These are phyloP conservation scores for Neodiprion pinetum DNA, from an alignment of 1,140 invertebrate species.

Conservation along the genomic window DNA sequence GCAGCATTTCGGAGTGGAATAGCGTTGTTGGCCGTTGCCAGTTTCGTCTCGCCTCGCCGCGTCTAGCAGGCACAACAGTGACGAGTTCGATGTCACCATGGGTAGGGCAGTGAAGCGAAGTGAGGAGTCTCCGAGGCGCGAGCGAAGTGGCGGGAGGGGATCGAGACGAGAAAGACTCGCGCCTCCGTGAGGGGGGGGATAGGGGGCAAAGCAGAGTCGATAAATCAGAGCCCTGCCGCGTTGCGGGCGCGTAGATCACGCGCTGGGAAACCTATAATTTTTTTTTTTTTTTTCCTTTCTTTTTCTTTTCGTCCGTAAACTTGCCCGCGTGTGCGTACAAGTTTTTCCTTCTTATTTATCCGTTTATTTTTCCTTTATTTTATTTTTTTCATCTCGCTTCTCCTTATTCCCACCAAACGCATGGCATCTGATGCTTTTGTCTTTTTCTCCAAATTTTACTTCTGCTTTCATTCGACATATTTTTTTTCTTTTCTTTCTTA, in stretches of 20 bases:
- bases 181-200: not conserved
- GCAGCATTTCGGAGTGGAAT: too few relatives aligned
- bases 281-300: constrained; percentile 12
- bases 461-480: too few relatives aligned
- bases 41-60: not conserved
- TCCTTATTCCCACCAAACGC: constrained; percentile 31
- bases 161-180: constrained; percentile 20
- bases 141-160: constrained; percentile 12
- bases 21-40: too few relatives aligned
- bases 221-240: constrained; percentile 39
- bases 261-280: constrained; percentile 17
- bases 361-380: constrained; percentile 35
- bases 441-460: too few relatives aligned
- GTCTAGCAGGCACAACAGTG: constrained; percentile 35
- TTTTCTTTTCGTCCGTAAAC: constrained; percentile 25
- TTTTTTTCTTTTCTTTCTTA: too few relatives aligned
- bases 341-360: constrained; percentile 8
- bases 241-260: constrained; percentile 32
- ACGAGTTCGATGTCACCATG: constrained; percentile 38
- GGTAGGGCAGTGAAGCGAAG: not conserved
- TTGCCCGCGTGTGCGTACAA: not conserved
- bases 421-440: too few relatives aligned
- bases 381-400: constrained; percentile 16
- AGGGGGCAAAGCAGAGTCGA: constrained; percentile 29
- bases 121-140: not conserved